phyloP scores from a whole-genome alignment of 2,888 invertebrate genomes.

The Cheilosia pagana region DNA sequence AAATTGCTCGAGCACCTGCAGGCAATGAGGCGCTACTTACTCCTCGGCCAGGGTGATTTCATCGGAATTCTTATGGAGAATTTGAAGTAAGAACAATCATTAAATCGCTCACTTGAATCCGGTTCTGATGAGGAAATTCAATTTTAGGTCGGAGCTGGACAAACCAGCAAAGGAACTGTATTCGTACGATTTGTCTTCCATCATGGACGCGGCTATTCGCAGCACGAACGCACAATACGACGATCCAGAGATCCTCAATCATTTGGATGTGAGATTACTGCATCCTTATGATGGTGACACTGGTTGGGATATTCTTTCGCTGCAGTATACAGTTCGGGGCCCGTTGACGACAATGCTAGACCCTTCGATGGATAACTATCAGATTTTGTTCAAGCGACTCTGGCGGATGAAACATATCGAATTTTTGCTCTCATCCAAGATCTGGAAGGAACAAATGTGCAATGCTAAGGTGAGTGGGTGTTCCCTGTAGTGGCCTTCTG shows the following conservation, averaged over 20 bases:
- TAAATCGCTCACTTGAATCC: neutral
- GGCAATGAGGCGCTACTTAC: constrained; percentile 94
- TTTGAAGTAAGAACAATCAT: constrained; percentile 86
- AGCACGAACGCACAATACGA: constrained; percentile 98
- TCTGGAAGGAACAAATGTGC: constrained; percentile 83
- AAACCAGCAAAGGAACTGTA: constrained; percentile 94
- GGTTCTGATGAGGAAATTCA: constrained; percentile 20
- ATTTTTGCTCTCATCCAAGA: constrained; percentile 82
- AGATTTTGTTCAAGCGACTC: constrained; percentile 82
- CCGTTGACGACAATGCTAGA: constrained; percentile 83
- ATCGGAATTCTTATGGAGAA: constrained; percentile 96
- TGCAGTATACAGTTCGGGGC: constrained; percentile 82
- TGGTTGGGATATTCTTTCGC: constrained; percentile 83
- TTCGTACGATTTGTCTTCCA: constrained; percentile 93
- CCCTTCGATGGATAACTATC: constrained; percentile 82
- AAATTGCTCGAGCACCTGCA: constrained; percentile 95
- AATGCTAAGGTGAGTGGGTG: constrained; percentile 81
- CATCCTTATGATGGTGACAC: constrained; percentile 81
- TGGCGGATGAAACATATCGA: constrained; percentile 84
- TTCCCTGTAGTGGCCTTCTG: too few species aligned
- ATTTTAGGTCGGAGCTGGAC: constrained; percentile 91
- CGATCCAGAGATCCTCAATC: constrained; percentile 93
- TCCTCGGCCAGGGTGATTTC: constrained; percentile 98
- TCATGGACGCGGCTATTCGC: constrained; percentile 93
- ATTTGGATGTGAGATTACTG: constrained; percentile 92